Evolutionary conservation across 2,113 vertebrate genomes (phyloP).

Genomic region (Ctenodactylus gundi): DNA sequence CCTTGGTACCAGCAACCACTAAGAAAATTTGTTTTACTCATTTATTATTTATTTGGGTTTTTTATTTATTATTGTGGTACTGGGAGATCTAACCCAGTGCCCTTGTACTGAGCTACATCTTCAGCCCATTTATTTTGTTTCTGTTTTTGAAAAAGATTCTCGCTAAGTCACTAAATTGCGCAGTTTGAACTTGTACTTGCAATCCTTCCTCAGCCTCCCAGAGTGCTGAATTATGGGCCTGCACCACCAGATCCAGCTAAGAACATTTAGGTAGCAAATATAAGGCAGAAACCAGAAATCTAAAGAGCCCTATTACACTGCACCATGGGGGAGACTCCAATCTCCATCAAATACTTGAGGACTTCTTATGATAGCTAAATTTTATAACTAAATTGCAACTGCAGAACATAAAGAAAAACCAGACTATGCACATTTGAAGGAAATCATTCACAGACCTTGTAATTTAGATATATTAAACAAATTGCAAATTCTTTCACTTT

Average conservation of each 20-base stretch:
- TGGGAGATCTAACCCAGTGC: too few species aligned
- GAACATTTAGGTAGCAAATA: neutral
- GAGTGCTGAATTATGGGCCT: too few species aligned
- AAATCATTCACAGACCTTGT: neutral
- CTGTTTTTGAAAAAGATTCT: too few species aligned
- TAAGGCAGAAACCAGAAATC: neutral
- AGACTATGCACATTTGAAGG: neutral
- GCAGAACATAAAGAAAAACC: neutral
- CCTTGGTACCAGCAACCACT: neutral
- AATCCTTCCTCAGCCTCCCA: too few species aligned
- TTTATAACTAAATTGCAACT: neutral
- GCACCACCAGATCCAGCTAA: too few species aligned
- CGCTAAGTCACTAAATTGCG: too few species aligned
- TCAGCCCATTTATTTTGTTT: too few species aligned
- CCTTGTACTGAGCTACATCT: too few species aligned
- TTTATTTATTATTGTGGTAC: too few species aligned
- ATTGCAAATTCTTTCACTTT: neutral
- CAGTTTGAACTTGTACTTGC: too few species aligned
- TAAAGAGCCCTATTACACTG: neutral
- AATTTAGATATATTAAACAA: neutral
- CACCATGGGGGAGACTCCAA: neutral
- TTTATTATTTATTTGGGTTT: too few species aligned
- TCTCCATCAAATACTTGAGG: neutral
- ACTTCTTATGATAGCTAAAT: neutral
- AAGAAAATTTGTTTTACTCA: too few species aligned